Base-by-base conservation (phyloP, 1,140 invertebrate species). In the Nixonia krombeini region DNA sequence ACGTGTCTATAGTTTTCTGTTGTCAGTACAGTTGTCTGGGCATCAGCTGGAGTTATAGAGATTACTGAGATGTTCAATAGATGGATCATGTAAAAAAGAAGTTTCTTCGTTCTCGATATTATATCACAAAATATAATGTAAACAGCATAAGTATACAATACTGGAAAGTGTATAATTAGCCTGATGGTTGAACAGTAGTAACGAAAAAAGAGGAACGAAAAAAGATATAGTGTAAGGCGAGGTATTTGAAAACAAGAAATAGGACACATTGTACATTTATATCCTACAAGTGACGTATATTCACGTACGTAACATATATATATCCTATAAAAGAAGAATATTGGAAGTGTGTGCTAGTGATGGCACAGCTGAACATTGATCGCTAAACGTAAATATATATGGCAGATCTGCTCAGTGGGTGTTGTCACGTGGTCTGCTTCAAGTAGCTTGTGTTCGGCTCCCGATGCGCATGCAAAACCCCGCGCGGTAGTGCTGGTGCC, bases 331-430 rank as follows among this genome's bases (percentile, higher is more conserved):
- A 1, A 0, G 0, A 0, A 0, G 0, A n/a, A n/a, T n/a, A n/a
- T n/a, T 0, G 87, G 87, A 87, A 87, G 87, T 87, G 87, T 88
- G 87, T 88, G 87, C 87, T 83, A 86, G 87, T 88, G 87, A 88
- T 88, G 85, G 87, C 87, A 88, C 87, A 88, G 82, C 87, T 88
- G 87, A 88, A 88, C 87, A 89, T 88, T 85, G 87, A 88, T 89
- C 87, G 87, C 87, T 88, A 85, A 79, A 80, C 76, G 76, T 74
- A 81, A 75, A 56, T 74, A 84, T 72, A 59, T 73, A 75, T 86
- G 82, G 87, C 87, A 87, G 87, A 88, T 88, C 87, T 88, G 87
- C 86, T 88, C 87, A 88, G 87, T 87, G 80, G 75, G 85, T 86
- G 86, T 86, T 86, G 85, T 87, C 85, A 88, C 86, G 79, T 86